Evolutionary conservation across 2,888 invertebrate species (phyloP).

Genomic region (Epinotia brunnichana): DNA sequence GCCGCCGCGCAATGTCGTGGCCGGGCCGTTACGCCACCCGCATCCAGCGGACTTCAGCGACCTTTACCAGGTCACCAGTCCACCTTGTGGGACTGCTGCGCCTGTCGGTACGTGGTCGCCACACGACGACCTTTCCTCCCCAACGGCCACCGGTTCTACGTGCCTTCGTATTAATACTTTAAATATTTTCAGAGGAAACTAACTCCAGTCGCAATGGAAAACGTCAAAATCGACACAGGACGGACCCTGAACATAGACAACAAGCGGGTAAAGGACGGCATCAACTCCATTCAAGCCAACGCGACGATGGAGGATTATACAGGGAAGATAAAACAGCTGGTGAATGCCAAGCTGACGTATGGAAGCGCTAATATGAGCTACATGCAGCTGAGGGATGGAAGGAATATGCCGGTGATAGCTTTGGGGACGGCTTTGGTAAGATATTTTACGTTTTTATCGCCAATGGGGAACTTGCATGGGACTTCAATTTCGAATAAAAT

Average conservation of each 20-base stretch:
- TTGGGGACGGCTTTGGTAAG: slow-evolving; percentile 73
- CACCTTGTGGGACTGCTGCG: too few species aligned
- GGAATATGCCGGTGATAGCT: slow-evolving; percentile 62
- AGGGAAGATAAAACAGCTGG: slow-evolving; percentile 58
- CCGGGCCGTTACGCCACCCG: too few species aligned
- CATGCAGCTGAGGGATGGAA: slow-evolving; percentile 57
- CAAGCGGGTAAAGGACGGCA: slow-evolving; percentile 3
- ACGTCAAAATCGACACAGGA: background rate
- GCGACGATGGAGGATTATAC: slow-evolving; percentile 49
- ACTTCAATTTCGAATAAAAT: too few species aligned
- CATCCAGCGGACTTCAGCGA: too few species aligned
- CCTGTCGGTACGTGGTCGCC: too few species aligned
- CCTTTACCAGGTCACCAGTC: too few species aligned
- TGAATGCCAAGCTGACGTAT: slow-evolving; percentile 54
- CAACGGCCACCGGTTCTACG: too few species aligned
- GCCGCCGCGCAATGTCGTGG: too few species aligned
- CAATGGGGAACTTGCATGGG: too few species aligned
- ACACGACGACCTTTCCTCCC: too few species aligned
- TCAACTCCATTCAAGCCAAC: background rate
- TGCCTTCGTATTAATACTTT: background rate
- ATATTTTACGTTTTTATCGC: too few species aligned
- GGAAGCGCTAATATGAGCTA: slow-evolving; percentile 54
- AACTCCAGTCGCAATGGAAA: slow-evolving; percentile 46
- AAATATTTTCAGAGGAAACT: slow-evolving; percentile 56
- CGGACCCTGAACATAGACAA: background rate